Evolutionary conservation across 2,797 vertebrate genomes (phyloP), one percentile per base, ranked within the genome.

Genomic region (Odontamblyopus rebecca): DNA sequence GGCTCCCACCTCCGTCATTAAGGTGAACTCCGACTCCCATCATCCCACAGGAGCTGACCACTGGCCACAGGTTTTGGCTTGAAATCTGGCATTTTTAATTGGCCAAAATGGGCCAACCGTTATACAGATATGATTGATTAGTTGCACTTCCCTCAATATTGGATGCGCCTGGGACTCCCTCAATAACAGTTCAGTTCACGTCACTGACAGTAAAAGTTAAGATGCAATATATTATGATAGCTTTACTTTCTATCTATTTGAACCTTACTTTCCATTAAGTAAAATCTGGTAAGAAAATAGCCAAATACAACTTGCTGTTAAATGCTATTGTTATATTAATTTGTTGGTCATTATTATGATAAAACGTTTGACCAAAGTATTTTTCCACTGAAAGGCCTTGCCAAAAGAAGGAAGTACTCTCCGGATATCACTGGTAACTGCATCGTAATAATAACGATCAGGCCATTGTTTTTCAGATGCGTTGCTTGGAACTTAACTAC

Each of bases 1-100:
- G 86, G 79, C 88, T 71, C 91, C 90, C 89, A 96, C 97, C 61
- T 99, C 98, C 71, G 98, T 99, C 86, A 99, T 99, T 91, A 98
- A 98, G 98, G 98, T 99, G 92, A 93, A 80, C 79, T 76, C 73
- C 62, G 61, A 61, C 38, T 65, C 57, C 69, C 79, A 50, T 69
- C 77, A 54, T 65, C 78, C 48, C 4, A 19, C 41, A 68, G 75
- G 72, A 79, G 27, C 73, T 61, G 69, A 84, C 74, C 67, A 61
- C 30, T 65, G 5, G 76, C 76, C 78, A 77, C 59, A n/a, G 61
- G 57, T 69, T 12, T 35, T 68, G 54, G 73, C 53, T 51, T 18
- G 60, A 66, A 78, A 67, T 73, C 19, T 41, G 8, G 48, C 60
- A 6, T 26, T 74, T 48, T 64, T 57, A 5, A 35, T 61, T 16